Evolutionary conservation across 2,888 invertebrate genomes (phyloP).

Genomic region (Herminia tarsipennalis): DNA sequence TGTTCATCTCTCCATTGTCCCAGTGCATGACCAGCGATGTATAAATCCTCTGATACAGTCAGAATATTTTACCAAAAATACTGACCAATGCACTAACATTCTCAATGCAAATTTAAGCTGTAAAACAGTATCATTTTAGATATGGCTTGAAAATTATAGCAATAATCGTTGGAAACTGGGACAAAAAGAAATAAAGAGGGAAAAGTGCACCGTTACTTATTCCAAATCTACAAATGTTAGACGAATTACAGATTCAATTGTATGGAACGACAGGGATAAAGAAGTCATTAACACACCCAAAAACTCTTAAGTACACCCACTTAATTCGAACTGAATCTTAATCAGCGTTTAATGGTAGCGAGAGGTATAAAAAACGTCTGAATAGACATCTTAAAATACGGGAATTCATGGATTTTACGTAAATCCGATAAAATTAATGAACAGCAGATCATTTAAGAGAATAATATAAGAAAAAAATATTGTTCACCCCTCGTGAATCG

Average conservation of each 20-base stretch:
- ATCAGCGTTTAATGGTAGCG: slow-evolving; percentile 62
- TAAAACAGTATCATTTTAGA: slow-evolving; percentile 6
- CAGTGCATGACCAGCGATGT: slow-evolving; percentile 71
- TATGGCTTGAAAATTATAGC: background rate
- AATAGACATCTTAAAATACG: slow-evolving; percentile 28
- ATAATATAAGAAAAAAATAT: slow-evolving; percentile 17
- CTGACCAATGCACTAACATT: slow-evolving; percentile 50
- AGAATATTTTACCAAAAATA: slow-evolving; percentile 72
- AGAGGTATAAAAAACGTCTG: slow-evolving; percentile 44
- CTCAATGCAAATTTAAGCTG: slow-evolving; percentile 50
- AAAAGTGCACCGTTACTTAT: slow-evolving; percentile 21
- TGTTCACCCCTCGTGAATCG: slow-evolving; percentile 7
- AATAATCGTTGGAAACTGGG: slow-evolving; percentile 4
- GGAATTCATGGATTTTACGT: slow-evolving; percentile 42
- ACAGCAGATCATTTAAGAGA: slow-evolving; percentile 23
- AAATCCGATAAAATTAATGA: slow-evolving; percentile 49
- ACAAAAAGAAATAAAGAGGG: slow-evolving; percentile 15
- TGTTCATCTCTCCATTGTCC: slow-evolving; percentile 76
- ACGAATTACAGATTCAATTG: slow-evolving; percentile 51
- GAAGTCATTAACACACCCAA: slow-evolving; percentile 64
- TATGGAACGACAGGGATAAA: slow-evolving; percentile 49
- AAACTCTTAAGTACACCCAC: slow-evolving; percentile 60
- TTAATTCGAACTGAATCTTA: slow-evolving; percentile 68
- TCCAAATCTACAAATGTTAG: slow-evolving; percentile 29
- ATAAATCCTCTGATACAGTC: slow-evolving; percentile 76